Base-by-base conservation (phyloP, 2,797 vertebrate species). In the Sternotherus odoratus region DNA sequence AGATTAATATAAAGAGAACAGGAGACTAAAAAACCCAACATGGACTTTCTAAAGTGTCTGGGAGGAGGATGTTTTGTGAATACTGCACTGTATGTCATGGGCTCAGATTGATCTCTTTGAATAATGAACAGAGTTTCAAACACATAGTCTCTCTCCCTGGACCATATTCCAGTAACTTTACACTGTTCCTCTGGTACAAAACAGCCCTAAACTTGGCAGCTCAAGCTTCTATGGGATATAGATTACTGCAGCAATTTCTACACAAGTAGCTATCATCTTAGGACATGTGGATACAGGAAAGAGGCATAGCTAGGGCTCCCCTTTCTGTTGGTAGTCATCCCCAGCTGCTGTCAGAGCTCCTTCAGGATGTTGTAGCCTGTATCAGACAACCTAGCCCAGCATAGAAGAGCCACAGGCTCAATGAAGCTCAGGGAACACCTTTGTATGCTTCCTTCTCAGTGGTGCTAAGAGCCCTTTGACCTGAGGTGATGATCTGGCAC, bases 151-250 rank as follows among this genome's bases (percentile, higher is more conserved):
- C 6, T 77, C 43, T 86, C 16, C 48, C 21, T 33, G 9, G 46
- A 2, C 12, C 77, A 87, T 81, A 13, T 2, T 63, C 7, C 10
- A 89, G 49, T 66, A 6, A n/a, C 8, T 63, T 80, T 81, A 12
- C 24, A 43, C 39, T 82, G 36, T 63, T 57, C 16, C 28, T 57
- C 66, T 72, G 36, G 5, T 39, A 17, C 36, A 24, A 72, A 39
- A 39, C 54, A 77, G 43, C 24, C 2, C 81, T 17, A 74, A 15
- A 26, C 1, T 8, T 33, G 33, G 39, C 53, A 1, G 9, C 88
- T 92, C n/a, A 33, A 85, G 33, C 39, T 56, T 12, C 77, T 83
- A 13, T 57, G 10, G 11, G 17, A 89, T 87, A 88, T n/a, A n/a
- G n/a, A n/a, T 19, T 39, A 79, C 36, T 72, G 1, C 77, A 21